Evolutionary conservation across 2,888 invertebrate genomes (phyloP), one percentile per base, ranked within the genome.

Genomic region (Autographa gamma): DNA sequence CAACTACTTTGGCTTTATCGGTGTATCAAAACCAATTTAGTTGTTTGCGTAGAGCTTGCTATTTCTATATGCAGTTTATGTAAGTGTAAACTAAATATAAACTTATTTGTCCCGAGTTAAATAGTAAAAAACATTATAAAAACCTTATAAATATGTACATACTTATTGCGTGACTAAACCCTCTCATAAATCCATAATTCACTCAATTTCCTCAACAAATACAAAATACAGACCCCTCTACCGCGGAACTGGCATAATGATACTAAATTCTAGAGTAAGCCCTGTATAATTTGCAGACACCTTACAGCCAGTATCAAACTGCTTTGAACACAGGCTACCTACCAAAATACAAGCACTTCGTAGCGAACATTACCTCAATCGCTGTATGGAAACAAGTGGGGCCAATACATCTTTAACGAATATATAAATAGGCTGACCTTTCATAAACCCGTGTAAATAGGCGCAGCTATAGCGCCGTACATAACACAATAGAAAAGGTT

Each of bases 401-500:
- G 18, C 54, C 74, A 60, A 69, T 69, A 69, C 79, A 65, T 74
- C 48, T 32, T 31, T 52, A 41, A 54, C 52, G 19, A 31, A 13
- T 63, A 66, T 62, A 59, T 60, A 60, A 48, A 19, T 18, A 63
- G 48, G 48, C 52, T n/a, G 52, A 64, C 80, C 80, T 66, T 71
- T 66, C 59, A 61, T 25, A 61, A 38, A 60, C 66, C 73, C 62
- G 38, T 56, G 38, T 18, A 66, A 31, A 63, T 38, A 54, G 18
- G 11, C 54, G 18, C 56, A 63, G 60, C 60, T 62, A 43, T 66
- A 32, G 63, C 66, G 56, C 58, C 66, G 56, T 80, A 69, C 65
- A 59, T 69, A 69, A 80, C 77, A 69, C 64, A 73, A 78, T 76
- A 80, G 64, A 59, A 64, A 77, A 77, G 66, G 54, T 66, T 75